Base-by-base conservation (phyloP, 2,797 vertebrate genomes). In the Diplodus sargus region DNA sequence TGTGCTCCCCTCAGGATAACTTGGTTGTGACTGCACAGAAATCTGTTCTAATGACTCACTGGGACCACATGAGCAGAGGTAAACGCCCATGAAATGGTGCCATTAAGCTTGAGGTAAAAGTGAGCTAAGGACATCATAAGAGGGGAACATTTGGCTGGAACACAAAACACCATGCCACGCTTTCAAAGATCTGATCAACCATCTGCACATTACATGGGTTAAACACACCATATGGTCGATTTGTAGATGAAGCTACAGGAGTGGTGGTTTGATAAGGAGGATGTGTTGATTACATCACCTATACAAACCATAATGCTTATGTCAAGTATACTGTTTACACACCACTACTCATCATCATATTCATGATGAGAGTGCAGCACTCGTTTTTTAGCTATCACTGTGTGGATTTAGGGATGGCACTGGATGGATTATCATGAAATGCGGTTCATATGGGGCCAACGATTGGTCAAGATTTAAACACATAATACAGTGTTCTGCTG, bases 31-130 rank as follows among this genome's bases (percentile, higher is more conserved):
- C 83, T 76, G 71, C 43, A 43, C 56, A 71, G 71, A 84, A 82
- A 65, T 54, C 61, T 7, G 12, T 66, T 72, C 62, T 82, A 84
- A 85, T 84, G 84, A 83, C 69, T 81, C 79, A 45, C 62, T 18
- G 64, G 54, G 74, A 62, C 39, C 79, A 65, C 62, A 78, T 68
- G 64, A 64, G 66, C 57, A 6, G 70, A 74, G 75, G 76, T 82
- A 90, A 91, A 86, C 42, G 71, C 69, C 77, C 82, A 72, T 85
- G 85, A 82, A 88, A 91, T 83, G 66, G 65, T 79, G 81, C 45
- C 80, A 79, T 86, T 79, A 78, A 62, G 67, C 79, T 25, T 52
- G 28, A 69, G 66, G 72, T 81, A 58, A 58, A 59, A 28, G 39
- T 56, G 58, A 74, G 67, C 22, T 53, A 53, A 51, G 23, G 65